Conservation (phyloP, 2,113 vertebrate genomes). For the Oryzias melastigma region DNA sequence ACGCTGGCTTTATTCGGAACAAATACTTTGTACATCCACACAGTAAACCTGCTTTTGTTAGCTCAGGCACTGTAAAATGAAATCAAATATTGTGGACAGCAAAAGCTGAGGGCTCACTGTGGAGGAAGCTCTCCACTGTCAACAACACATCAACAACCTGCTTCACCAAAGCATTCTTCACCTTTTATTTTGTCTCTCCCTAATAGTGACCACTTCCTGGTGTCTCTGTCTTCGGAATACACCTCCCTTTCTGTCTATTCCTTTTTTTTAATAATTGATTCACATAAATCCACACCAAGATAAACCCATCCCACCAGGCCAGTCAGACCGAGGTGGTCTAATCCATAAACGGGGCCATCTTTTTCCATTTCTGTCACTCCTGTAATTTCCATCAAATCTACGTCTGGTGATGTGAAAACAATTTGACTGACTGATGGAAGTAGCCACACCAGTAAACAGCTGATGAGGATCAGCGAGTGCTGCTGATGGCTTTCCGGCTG, state of each 20-base stretch:
- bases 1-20: constrained; percentile 45
- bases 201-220: constrained; percentile 8
- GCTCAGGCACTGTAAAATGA: constrained; percentile 63
- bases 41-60: constrained; percentile 64
- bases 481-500: constrained; percentile 42
- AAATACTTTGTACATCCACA: constrained; percentile 48
- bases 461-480: constrained; percentile 52
- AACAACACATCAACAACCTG: constrained; percentile 68
- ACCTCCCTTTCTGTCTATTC: constrained; percentile 2
- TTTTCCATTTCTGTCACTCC: constrained; percentile 16
- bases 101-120: constrained; percentile 40
- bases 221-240: constrained; percentile 6
- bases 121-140: constrained; percentile 60
- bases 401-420: constrained; percentile 35
- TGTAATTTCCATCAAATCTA: constrained; percentile 46
- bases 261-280: constrained; percentile 14
- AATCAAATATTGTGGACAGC: constrained; percentile 66
- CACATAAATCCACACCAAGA: constrained; percentile 15
- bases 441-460: constrained; percentile 31
- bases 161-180: not conserved
- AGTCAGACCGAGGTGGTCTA: constrained; percentile 22
- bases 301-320: constrained; percentile 5
- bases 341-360: constrained; percentile 27
- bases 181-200: constrained; percentile 7
- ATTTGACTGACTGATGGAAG: constrained; percentile 56